Base-by-base conservation (phyloP, 1,140 invertebrate species). In the Melanaphis sacchari region DNA sequence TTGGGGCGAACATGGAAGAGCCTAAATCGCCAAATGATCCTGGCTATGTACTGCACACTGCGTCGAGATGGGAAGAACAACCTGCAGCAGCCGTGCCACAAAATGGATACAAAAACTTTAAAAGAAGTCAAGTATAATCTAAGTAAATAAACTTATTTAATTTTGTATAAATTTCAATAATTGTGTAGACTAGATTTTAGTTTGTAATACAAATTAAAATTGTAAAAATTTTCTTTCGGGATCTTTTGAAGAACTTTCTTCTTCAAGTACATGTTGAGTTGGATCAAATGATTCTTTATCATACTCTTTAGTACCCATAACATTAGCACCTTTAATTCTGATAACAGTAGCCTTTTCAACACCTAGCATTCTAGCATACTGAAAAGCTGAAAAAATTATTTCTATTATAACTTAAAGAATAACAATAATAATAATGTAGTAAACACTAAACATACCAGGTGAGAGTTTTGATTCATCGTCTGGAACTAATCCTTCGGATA, bases 21-120 rank as follows among this genome's bases (percentile, higher is more conserved):
- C 93, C 94, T 26, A 91, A 88, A 49, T 93, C 94, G 1, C 93
- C 94, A 26, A 93, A 94, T 40, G 90, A 93, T 88, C 94, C 94
- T 24, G 94, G 94, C 11, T 94, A 94, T 26, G 94, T 94, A 8
- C 76, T 94, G 24, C 94, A 94, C 87, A 94, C 94, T 5, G 94
- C 93, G 5, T 94, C 94, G 0, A 93, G 94, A 31, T 94, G 94
- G 94, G 91, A 93, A n/a, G 93, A 93, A 49, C 85, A 91, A 76
- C 91, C 66, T 22, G 84, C 92, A 7, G 84, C 88, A 15, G 36
- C 38, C n/a, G 43, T 43, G 11, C 46, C 92, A 22, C 90, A 88
- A 36, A 85, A 84, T 38, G 41, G 38, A 40, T 93, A 84, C 31
- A 93, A 93, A 54, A 46, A 93, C 26, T 93, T 93, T 49, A 93